Evolutionary conservation across 1,140 invertebrate genomes (phyloP), one percentile per base, ranked within the genome.

Genomic region (Drosophila sp.): DNA sequence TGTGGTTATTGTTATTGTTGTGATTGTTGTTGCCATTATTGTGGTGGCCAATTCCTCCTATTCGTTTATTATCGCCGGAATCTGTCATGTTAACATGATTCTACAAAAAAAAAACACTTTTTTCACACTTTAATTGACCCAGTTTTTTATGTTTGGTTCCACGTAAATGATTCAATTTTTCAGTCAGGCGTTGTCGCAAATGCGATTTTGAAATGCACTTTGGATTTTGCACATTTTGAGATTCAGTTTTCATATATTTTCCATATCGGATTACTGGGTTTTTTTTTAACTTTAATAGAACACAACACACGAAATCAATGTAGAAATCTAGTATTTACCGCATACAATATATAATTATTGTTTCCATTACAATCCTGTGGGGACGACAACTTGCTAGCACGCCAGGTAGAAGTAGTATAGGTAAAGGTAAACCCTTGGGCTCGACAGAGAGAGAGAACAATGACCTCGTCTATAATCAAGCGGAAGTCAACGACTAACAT

Each of bases 11-110:
- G 38, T 17, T 66, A 25, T n/a, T 30, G 50, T 40, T 62, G 11
- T 47, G 61, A 50, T 56, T 25, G 58, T 23, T 29, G 33, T 60
- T 38, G 7, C 54, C 62, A 38, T 76, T 78, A 33, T 63, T 78
- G 32, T 66, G 65, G 27, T 63, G 50, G 30, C 55, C 60, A 44
- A 61, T 67, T 56, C 55, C 66, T 56, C 55, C 66, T 38, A 38
- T 44, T 61, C 38, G 33, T 41, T 33, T 44, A 44, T 86, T 66
- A 44, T 80, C 76, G 40, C 79, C 66, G 57, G 75, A 33, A 47
- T 86, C 72, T 70, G 83, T 73, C 83, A 86, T 86, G 56, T 70
- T 86, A 65, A 73, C 83, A 86, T 86, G 83, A 41, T 78, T 78
- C 67, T 41, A 11, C 29, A 33, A 68, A 38, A 57, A 57, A 47